phyloP scores from a whole-genome alignment of 64 coral and sea anemone species.

The Pocillopora damicornis region DNA sequence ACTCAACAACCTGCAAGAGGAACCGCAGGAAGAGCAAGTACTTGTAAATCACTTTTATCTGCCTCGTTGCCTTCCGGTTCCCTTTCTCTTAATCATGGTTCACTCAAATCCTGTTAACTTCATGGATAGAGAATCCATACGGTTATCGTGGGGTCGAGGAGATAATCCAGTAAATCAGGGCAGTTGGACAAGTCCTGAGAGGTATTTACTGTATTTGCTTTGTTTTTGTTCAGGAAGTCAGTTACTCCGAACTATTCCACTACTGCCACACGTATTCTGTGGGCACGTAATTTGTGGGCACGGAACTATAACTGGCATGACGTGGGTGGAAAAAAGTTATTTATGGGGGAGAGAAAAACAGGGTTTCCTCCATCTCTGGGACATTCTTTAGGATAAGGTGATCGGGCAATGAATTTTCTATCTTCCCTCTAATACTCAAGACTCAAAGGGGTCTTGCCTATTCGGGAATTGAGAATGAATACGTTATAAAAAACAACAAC shows the following conservation, averaged over 20 bases:
- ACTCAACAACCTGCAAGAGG: not conserved
- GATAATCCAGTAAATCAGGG: constrained; percentile 45
- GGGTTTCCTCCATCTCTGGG: no score
- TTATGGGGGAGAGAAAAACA: no score
- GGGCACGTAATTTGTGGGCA: no score
- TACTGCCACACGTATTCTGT: not conserved
- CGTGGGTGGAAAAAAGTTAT: no score
- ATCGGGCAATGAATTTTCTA: no score
- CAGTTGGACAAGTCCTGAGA: constrained; percentile 40
- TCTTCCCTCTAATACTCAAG: no score
- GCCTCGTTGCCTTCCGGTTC: not conserved
- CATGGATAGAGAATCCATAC: constrained; percentile 40
- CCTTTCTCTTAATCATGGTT: constrained; percentile 40
- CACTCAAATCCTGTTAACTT: constrained; percentile 42
- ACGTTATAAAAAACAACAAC: no score
- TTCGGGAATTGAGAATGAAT: no score
- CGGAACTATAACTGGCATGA: no score
- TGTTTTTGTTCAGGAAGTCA: not conserved
- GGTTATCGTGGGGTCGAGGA: constrained; percentile 42
- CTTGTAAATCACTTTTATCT: not conserved
- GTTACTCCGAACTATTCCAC: not conserved
- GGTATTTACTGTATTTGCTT: not conserved
- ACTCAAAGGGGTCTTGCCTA: no score
- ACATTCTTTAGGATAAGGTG: no score
- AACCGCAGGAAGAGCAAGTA: not conserved